A percentile compares a stretch with the other conserved stretches of the same genome.
Conservation (phyloP, 2,797 vertebrate species). For the Halcyon leucocephala region DNA sequence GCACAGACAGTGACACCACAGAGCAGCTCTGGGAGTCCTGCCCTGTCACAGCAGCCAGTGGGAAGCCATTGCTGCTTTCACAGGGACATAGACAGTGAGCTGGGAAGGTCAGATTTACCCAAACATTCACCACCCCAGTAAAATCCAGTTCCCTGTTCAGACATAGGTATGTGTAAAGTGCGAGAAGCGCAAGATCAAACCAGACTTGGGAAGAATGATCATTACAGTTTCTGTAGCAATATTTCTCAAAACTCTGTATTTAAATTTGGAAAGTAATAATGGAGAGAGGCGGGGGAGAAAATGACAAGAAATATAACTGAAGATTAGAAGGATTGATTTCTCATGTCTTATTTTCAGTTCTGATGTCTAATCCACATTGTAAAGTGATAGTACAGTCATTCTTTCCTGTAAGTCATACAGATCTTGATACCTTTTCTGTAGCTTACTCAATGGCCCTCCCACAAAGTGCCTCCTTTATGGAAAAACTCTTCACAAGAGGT, state of each 20-base stretch:
- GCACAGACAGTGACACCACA: accelerated
- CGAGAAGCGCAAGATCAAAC: background rate
- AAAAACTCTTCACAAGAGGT: conserved; percentile 2
- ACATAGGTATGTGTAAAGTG: accelerated
- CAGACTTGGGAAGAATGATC: background rate
- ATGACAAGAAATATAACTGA: background rate
- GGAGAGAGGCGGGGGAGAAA: background rate
- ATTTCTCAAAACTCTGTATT: background rate
- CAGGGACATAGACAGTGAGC: accelerated
- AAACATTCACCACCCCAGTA: background rate
- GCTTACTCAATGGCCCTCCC: background rate
- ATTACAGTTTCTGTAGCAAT: background rate
- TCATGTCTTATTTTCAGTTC: background rate
- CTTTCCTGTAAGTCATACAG: background rate
- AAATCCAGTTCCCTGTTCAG: background rate
- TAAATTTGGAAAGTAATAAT: background rate
- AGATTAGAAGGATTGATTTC: background rate
- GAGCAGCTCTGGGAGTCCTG: background rate
- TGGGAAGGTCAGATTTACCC: background rate
- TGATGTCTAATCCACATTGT: background rate
- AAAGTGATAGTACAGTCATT: background rate
- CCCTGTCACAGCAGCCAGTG: accelerated
- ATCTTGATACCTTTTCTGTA: background rate
- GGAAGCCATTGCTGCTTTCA: accelerated
- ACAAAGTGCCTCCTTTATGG: background rate